Percentiles rank a stretch among this genome's conserved stretches.
Evolutionary conservation across 1,140 invertebrate genomes (phyloP).

Genomic region (Anastrepha obliqua): DNA sequence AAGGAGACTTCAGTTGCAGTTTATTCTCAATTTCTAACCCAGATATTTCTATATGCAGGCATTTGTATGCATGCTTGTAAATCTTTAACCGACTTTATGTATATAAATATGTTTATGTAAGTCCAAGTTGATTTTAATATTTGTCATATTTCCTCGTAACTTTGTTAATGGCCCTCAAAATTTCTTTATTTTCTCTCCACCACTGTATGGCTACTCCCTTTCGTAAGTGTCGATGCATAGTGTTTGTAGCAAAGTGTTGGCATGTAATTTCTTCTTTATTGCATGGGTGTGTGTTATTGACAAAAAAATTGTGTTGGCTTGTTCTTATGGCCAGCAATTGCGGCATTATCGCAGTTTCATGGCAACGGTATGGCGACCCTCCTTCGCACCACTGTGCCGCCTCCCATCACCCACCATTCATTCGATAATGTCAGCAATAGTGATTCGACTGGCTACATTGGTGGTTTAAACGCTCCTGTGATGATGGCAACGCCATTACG

Average conservation of each 20-base stretch:
- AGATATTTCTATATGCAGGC: too few species aligned
- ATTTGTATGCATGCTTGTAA: background rate
- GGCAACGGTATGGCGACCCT: background rate
- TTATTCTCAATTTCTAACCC: too few species aligned
- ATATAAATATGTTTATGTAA: too few species aligned
- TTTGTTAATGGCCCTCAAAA: slow-evolving; percentile 41
- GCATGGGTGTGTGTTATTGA: slow-evolving; percentile 36
- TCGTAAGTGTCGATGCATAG: background rate
- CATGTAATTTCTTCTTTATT: slow-evolving; percentile 23
- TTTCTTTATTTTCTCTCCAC: slow-evolving; percentile 1
- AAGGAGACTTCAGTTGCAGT: too few species aligned
- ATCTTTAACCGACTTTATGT: background rate
- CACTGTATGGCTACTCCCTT: background rate
- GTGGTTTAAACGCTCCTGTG: background rate
- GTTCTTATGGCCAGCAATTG: background rate
- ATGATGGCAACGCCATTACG: background rate
- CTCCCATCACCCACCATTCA: background rate
- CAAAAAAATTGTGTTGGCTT: slow-evolving; percentile 21
- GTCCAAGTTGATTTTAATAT: background rate
- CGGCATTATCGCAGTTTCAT: slow-evolving; percentile 40
- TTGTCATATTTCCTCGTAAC: slow-evolving; percentile 43
- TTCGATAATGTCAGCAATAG: slow-evolving; percentile 2
- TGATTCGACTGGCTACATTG: background rate
- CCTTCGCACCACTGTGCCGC: background rate
- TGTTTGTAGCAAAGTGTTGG: background rate